A percentile compares a stretch with the other conserved stretches of the same genome.
phyloP scores from a whole-genome alignment of 1,140 invertebrate species.

The Phymorhynchus buccinoides region DNA sequence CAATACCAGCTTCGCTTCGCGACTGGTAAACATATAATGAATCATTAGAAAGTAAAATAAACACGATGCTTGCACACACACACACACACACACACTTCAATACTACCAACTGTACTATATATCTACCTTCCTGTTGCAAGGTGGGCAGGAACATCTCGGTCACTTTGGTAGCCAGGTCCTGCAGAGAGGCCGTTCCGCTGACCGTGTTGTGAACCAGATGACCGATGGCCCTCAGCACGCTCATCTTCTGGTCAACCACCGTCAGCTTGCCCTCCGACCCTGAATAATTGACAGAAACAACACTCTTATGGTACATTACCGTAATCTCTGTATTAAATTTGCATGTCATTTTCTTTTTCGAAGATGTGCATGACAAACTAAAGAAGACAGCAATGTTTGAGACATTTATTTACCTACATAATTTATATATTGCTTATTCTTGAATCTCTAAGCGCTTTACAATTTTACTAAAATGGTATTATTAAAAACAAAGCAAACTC shows the following conservation, averaged over 20 bases:
- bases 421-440: too few species aligned
- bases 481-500: too few species aligned
- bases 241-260: constrained; percentile 88
- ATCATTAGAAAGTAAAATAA: too few species aligned
- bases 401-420: too few species aligned
- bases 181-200: constrained; percentile 75
- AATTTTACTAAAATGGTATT: too few species aligned
- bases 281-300: constrained; percentile 46
- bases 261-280: constrained; percentile 93
- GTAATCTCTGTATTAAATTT: not conserved
- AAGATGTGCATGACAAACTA: not conserved
- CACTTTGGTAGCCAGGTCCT: constrained; percentile 79
- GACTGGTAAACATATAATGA: too few species aligned
- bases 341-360: too few species aligned
- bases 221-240: constrained; percentile 87
- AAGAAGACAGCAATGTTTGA: not conserved
- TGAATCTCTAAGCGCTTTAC: too few species aligned
- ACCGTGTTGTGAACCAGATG: constrained; percentile 85
- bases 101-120: too few species aligned
- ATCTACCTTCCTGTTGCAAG: constrained; percentile 87
- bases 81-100: not conserved
- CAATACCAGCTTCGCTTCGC: too few species aligned
- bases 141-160: constrained; percentile 84
- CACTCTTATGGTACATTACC: not conserved
- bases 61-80: too few species aligned